Conservation (phyloP, 2,888 invertebrate genomes). For the Hemicrepidius hirtus region DNA sequence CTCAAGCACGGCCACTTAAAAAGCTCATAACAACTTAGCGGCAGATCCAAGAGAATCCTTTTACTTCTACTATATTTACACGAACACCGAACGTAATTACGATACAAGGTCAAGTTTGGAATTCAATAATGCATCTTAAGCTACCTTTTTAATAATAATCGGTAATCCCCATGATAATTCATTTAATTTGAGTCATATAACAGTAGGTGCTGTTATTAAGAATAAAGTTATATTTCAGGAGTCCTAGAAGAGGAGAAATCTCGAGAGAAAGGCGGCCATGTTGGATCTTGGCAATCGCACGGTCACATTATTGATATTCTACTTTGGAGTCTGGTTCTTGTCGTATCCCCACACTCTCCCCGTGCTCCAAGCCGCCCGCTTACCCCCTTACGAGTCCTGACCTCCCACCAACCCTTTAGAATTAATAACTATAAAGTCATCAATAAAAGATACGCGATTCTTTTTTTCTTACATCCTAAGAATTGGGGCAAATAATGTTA, state of each 20-base stretch:
- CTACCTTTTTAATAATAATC: too few relatives aligned
- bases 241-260: conserved; percentile 46
- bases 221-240: conserved; percentile 39
- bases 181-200: conserved; percentile 2
- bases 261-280: conserved; percentile 51
- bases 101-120: too few relatives aligned
- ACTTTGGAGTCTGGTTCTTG: conserved; percentile 71
- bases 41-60: too few relatives aligned
- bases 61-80: too few relatives aligned
- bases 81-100: too few relatives aligned
- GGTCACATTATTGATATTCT: conserved; percentile 72
- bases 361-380: conserved; percentile 50
- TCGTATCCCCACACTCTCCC: conserved; percentile 61
- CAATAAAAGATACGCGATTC: conserved; percentile 47
- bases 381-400: conserved; percentile 50
- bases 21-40: too few relatives aligned
- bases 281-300: conserved; percentile 67
- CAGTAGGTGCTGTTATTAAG: conserved; percentile 13
- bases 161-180: too few relatives aligned
- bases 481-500: conserved; percentile 16
- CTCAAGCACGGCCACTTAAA: too few relatives aligned
- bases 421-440: conserved; percentile 53
- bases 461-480: not conserved
- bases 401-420: conserved; percentile 53
- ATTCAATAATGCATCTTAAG: too few relatives aligned